Conservation (phyloP, 2,797 vertebrate species). For the Acanthurus lineatus region DNA sequence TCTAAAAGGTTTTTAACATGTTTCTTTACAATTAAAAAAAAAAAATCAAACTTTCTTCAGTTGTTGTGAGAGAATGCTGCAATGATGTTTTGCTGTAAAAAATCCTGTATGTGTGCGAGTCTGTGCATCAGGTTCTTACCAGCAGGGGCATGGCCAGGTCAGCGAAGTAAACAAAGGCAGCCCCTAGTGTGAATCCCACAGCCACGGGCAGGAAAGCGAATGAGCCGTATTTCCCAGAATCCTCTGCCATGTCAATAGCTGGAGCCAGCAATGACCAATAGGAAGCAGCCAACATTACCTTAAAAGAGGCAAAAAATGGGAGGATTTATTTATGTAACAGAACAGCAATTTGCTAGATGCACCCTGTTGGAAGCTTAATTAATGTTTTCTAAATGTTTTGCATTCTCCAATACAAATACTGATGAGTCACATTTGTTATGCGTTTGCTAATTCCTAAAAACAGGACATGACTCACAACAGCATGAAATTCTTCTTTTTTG, state of each 20-base stretch:
- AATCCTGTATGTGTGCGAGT: background rate
- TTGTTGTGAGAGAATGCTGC: too few relatives aligned
- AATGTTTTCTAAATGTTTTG: background rate
- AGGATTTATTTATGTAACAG: background rate
- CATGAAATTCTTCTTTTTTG: background rate
- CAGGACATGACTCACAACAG: background rate
- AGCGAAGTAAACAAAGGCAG: conserved; percentile 92
- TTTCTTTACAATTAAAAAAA: too few relatives aligned
- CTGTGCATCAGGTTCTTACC: conserved; percentile 83
- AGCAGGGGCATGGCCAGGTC: conserved; percentile 89
- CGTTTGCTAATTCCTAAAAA: background rate
- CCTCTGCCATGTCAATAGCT: conserved; percentile 92
- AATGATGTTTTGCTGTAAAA: too few relatives aligned
- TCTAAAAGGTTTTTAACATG: too few relatives aligned
- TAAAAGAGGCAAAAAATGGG: background rate
- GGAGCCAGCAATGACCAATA: conserved; percentile 98
- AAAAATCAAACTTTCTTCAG: too few relatives aligned
- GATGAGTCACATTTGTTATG: background rate
- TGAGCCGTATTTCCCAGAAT: conserved; percentile 90
- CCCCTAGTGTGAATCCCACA: conserved; percentile 91
- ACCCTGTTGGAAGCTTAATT: too few relatives aligned
- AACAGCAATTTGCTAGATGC: background rate
- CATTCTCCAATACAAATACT: background rate
- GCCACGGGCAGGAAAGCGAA: conserved; percentile 93
- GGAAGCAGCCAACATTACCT: conserved; percentile 98